Conservation (phyloP, 2,797 vertebrate genomes). For the Anabas testudineus region DNA sequence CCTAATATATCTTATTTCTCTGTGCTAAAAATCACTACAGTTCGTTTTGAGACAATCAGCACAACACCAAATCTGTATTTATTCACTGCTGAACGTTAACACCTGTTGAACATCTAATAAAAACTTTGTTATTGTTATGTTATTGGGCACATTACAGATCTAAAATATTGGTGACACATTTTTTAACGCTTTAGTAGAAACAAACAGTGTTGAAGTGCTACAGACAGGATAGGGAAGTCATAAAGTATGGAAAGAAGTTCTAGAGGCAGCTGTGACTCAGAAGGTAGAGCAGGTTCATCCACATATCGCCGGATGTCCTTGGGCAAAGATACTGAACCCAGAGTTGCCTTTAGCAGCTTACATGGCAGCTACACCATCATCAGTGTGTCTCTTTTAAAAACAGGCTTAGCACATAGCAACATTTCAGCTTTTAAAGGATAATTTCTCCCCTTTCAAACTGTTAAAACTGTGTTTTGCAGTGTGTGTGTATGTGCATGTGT, state of each 20-base stretch:
- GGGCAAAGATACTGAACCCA: too few relatives aligned
- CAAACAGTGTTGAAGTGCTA: not conserved
- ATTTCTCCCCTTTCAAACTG: not conserved
- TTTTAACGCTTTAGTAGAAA: not conserved
- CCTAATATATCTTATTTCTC: not conserved
- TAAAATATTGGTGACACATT: not conserved
- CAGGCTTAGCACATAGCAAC: not conserved
- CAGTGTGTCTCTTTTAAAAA: too few relatives aligned
- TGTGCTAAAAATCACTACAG: not conserved
- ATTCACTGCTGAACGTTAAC: not conserved
- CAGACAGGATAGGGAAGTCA: not conserved
- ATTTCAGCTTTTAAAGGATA: not conserved
- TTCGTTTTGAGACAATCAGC: not conserved
- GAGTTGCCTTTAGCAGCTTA: too few relatives aligned
- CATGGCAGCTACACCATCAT: too few relatives aligned
- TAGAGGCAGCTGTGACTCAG: too few relatives aligned
- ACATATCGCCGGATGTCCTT: too few relatives aligned
- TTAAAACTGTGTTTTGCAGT: slow-evolving; percentile 6
- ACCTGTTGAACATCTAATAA: not conserved
- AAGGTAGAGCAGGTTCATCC: too few relatives aligned
- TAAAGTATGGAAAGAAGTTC: not conserved
- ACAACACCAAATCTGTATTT: not conserved
- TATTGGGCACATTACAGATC: not conserved
- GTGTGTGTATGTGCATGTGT: slow-evolving; percentile 17
- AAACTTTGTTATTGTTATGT: not conserved